These are phyloP conservation scores for Apamea epomidion DNA, from an alignment of 2,888 invertebrate genomes.

Conservation along the genomic window DNA sequence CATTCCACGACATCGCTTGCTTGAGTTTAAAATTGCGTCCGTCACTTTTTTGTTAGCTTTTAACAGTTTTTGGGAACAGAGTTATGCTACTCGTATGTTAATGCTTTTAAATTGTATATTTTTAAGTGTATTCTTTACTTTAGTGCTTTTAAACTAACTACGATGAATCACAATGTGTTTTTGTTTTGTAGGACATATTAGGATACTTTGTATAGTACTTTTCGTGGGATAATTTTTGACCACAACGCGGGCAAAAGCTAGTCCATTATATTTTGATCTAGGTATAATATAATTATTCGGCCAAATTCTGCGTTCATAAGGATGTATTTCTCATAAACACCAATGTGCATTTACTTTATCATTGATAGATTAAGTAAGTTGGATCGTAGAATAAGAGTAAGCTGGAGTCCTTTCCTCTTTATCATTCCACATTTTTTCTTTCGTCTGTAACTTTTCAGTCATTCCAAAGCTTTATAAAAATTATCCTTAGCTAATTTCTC, in stretches of 20 bases:
- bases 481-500: no score
- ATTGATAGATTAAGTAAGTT: background rate
- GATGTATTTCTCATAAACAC: background rate
- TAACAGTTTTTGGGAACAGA: background rate
- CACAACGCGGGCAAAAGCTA: no score
- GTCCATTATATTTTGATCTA: no score
- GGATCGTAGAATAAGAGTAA: no score
- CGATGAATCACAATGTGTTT: background rate
- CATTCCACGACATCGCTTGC: slow-evolving; percentile 16
- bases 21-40: slow-evolving; percentile 38
- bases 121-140: slow-evolving; percentile 2
- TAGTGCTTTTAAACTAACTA: background rate
- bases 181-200: background rate
- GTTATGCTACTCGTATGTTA: background rate
- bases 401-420: background rate
- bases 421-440: background rate
- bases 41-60: slow-evolving; percentile 11
- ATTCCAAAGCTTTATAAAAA: no score
- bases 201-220: background rate
- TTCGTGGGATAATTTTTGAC: background rate
- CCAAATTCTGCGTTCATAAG: background rate
- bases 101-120: background rate
- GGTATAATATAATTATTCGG: no score
- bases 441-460: no score
- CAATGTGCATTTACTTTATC: background rate